Base-by-base conservation (phyloP, 2,888 invertebrate species). In the Argyresthia goedartella region DNA sequence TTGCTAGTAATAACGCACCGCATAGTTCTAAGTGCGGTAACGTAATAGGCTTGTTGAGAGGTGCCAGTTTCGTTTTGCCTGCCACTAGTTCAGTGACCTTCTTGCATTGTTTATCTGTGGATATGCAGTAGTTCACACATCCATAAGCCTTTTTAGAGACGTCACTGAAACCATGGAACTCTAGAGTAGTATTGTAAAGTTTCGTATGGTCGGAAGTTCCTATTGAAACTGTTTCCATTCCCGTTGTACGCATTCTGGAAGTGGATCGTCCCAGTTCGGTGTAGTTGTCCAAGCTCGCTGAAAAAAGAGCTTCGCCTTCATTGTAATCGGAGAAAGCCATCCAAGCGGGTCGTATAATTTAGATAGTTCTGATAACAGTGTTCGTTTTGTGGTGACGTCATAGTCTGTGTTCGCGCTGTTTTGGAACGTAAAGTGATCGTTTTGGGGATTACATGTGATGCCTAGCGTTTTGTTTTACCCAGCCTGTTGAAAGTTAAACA, bases 21-120 rank as follows among this genome's bases (percentile, higher is more conserved):
- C 46, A 39, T 15, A 51, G 14, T 15, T 51, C 51, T 14, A 51
- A 33, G 3, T 46, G 46, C 36, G 47, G 51, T 10, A 51, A 13
- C 10, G 46, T 39, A 9, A 51, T 35, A 8, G 9, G 3, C 41
- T 51, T 51, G 14, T 51, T 51, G 14, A 35, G 14, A 14, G 51
- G 51, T 34, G 25, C 51, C 9, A 51, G 35, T 11, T 36, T 34
- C 4, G 50, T 14, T 16, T 50, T 50, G 2, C 15, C 46, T 4
- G 46, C 46, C 9, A 46, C 13, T 8, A 46, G 6, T 9, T 9
- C 9, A 9, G 9, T 36, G 36, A 36, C 36, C 4, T 6, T n/a
- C 4, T n/a, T n/a, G 6, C 43, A 8, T 7, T 7, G 7, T 7
- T 8, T 9, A 9, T 36, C 36, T 7, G 36, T 36, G 36, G 36